Evolutionary conservation across 2,888 invertebrate genomes (phyloP), one percentile per base, ranked within the genome.

Genomic region (Dorcus hopei): DNA sequence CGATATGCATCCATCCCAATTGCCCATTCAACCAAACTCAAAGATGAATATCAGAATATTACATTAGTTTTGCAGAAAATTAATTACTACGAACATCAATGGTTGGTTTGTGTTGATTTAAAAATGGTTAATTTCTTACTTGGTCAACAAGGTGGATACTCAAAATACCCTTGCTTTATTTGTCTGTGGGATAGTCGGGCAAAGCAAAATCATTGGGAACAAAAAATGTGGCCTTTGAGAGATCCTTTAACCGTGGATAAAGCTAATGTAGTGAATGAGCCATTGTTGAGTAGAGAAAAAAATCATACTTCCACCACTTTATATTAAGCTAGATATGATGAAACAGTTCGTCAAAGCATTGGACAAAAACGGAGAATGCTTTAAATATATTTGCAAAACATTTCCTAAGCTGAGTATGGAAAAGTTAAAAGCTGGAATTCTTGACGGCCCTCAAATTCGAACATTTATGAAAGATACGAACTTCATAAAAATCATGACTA

Each of bases 391-490:
- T 14, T 51, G 14, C 54, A 63, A 52, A 47, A 62, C 60, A 52
- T 52, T 64, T 51, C 52, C 61, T 38, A 53, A 52, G 45, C 14
- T 59, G 47, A 57, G 38, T 16, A 54, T 54, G 42, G 58, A 54
- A 55, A 62, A 62, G 53, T 39, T 61, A 11, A 59, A 63, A 57
- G 61, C 62, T 47, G 55, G 47, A 41, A 61, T 55, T 26, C 63
- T 64, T 55, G 50, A 56, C n/a, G 62, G 57, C 41, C 57, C 59
- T 47, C 58, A 63, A 57, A 63, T 63, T 41, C 41, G 52, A 16
- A 52, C 61, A 57, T 42, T 62, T 49, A 60, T 64, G 9, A 49
- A 56, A 38, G 49, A 50, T 53, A 50, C 55, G 38, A 55, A 55
- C 9, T 50, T 26, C 39, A 53, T 47, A 57, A 57, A 45, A 45